These are phyloP conservation scores for Oostethus manadensis DNA, from an alignment of 2,113 vertebrate species.

Conservation along the genomic window DNA sequence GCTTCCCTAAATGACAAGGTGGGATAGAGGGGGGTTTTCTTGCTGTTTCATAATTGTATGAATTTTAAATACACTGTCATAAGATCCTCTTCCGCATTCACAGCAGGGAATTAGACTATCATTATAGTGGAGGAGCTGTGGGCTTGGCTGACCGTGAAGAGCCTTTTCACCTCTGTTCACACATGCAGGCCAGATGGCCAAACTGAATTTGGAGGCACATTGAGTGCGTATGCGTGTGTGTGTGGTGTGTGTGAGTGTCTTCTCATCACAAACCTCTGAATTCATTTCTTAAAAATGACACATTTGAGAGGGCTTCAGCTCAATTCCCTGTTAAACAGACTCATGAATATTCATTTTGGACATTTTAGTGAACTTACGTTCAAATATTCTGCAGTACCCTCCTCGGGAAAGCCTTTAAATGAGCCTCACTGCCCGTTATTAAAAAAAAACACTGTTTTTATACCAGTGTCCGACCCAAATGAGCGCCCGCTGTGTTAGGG, in stretches of 20 bases:
- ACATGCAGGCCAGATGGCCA: slow-evolving; percentile 59
- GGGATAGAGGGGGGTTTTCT: slow-evolving; percentile 48
- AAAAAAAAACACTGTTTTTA: not conserved
- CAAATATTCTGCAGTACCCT: slow-evolving; percentile 20
- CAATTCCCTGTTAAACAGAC: slow-evolving; percentile 4
- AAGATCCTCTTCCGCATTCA: slow-evolving; percentile 56
- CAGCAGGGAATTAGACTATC: slow-evolving; percentile 52
- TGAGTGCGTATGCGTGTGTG: slow-evolving; percentile 2
- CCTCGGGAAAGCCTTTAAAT: slow-evolving; percentile 6
- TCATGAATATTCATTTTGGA: slow-evolving; percentile 42
- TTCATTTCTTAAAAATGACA: slow-evolving; percentile 8
- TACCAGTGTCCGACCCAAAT: not conserved
- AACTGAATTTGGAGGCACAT: slow-evolving; percentile 25
- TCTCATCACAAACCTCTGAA: slow-evolving; percentile 22
- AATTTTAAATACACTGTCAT: slow-evolving; percentile 77
- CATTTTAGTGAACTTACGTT: slow-evolving; percentile 13
- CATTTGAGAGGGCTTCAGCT: not conserved
- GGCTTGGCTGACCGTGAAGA: slow-evolving; percentile 56
- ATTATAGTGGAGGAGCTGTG: slow-evolving; percentile 53
- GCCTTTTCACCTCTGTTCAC: slow-evolving; percentile 49
- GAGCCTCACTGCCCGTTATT: slow-evolving; percentile 5
- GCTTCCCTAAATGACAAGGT: slow-evolving; percentile 64
- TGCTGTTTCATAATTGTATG: slow-evolving; percentile 84
- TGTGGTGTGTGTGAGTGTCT: not conserved
- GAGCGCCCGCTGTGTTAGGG: too few species aligned